Evolutionary conservation across 30 jellyfish, hydroid and myxozoan genomes (phyloP).

Genomic region (Cassiopea xamachana): DNA sequence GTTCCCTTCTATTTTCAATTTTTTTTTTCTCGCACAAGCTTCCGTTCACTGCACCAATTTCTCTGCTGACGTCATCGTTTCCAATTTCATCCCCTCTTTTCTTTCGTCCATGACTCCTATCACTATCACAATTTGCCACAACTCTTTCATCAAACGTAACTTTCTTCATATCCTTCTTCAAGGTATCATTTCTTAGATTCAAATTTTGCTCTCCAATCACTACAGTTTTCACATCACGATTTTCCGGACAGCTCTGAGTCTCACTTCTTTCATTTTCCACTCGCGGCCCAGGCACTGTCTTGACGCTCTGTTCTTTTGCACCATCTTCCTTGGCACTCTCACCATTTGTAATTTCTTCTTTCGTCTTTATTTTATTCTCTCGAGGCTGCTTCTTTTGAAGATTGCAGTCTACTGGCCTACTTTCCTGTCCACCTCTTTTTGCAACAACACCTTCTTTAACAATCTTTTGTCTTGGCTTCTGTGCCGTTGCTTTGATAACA

Average conservation of each 20-base stretch:
- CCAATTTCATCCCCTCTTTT: neutral
- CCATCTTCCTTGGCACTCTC: no score
- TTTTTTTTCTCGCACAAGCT: neutral
- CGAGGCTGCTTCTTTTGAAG: constrained; percentile 25
- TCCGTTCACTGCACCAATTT: neutral
- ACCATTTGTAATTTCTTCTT: no score
- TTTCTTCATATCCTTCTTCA: neutral
- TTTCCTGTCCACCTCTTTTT: constrained; percentile 11
- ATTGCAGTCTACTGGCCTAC: constrained; percentile 27
- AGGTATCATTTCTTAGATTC: neutral
- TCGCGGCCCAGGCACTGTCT: neutral
- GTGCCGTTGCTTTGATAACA: constrained; percentile 5
- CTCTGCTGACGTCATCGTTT: neutral
- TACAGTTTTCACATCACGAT: neutral
- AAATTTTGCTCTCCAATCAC: neutral
- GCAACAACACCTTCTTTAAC: constrained; percentile 17
- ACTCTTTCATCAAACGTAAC: neutral
- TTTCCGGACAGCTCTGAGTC: neutral
- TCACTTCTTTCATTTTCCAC: neutral
- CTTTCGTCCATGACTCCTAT: neutral
- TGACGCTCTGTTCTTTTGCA: neutral
- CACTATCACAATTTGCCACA: neutral
- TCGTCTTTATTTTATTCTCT: neutral
- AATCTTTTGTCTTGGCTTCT: constrained; percentile 2
- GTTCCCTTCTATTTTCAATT: neutral